A percentile compares a stretch with the other conserved stretches of the same genome.
Conservation (phyloP, 2,797 vertebrate species). For the Melanotaenia maccullochi region DNA sequence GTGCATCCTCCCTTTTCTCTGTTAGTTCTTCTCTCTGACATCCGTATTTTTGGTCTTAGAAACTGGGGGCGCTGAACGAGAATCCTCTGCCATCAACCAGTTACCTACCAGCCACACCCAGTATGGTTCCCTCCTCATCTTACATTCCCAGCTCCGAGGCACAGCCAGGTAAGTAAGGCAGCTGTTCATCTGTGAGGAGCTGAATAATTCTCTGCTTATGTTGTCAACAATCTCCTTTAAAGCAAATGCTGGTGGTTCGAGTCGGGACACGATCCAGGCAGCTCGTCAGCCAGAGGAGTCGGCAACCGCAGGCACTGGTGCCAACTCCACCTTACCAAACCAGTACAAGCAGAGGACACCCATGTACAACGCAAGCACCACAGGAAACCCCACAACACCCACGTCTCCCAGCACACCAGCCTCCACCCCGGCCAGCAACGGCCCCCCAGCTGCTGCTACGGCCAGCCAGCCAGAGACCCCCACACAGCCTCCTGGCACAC, state of each 20-base stretch:
- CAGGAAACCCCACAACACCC: conserved; percentile 82
- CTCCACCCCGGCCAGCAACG: conserved; percentile 84
- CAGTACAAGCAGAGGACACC: conserved; percentile 97
- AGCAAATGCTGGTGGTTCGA: conserved; percentile 86
- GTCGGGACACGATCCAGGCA: conserved; percentile 89
- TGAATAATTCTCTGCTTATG: neutral
- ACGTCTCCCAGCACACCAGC: conserved; percentile 85
- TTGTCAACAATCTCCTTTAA: neutral
- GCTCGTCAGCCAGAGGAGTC: conserved; percentile 91
- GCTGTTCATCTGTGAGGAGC: neutral
- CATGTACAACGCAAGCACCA: conserved; percentile 93
- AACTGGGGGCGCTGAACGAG: conserved; percentile 94
- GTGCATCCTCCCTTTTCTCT: neutral
- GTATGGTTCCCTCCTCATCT: conserved; percentile 95
- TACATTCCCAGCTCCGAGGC: conserved; percentile 95
- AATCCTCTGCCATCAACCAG: conserved; percentile 95
- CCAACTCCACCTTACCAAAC: conserved; percentile 83
- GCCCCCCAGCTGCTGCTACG: conserved; percentile 85
- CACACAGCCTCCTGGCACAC: conserved; percentile 83
- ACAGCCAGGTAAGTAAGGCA: conserved; percentile 84
- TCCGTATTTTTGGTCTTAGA: conserved; percentile 76
- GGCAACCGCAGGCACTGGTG: conserved; percentile 72
- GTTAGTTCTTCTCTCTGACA: neutral
- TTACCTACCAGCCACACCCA: conserved; percentile 95
- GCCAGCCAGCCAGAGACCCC: conserved; percentile 82